Evolutionary conservation across 2,888 invertebrate genomes (phyloP).

Genomic region (Tetheella fluctuosa): DNA sequence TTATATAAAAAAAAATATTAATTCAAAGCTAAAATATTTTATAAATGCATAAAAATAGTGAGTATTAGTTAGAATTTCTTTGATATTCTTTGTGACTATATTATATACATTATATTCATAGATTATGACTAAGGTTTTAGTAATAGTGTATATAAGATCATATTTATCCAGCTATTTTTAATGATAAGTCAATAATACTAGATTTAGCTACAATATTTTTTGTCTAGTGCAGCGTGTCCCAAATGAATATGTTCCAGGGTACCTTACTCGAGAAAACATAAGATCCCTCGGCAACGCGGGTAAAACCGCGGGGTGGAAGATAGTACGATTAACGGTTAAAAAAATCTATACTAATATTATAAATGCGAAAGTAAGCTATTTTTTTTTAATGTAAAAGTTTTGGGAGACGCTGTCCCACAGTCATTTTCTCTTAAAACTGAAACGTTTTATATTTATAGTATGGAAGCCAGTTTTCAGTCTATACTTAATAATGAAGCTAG

Average conservation of each 20-base stretch:
- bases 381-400: neutral
- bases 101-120: too few species aligned
- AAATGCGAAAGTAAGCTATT: too few species aligned
- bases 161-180: too few species aligned
- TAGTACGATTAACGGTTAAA: too few species aligned
- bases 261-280: too few species aligned
- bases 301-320: too few species aligned
- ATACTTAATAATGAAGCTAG: neutral
- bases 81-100: neutral
- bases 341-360: too few species aligned
- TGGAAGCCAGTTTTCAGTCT: neutral
- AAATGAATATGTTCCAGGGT: too few species aligned
- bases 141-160: neutral
- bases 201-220: too few species aligned
- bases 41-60: neutral
- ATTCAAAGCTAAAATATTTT: neutral
- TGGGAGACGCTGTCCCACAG: neutral
- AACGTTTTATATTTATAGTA: neutral
- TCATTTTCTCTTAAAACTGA: neutral
- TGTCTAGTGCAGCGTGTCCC: too few species aligned
- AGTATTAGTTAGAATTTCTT: conserved; percentile 1
- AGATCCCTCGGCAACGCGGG: too few species aligned
- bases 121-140: neutral
- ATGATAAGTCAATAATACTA: too few species aligned
- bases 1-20: neutral